Evolutionary conservation across 92 coral and sea anemone species (phyloP), one percentile per base, ranked within the genome.

Genomic region (Pocillopora meandrina): DNA sequence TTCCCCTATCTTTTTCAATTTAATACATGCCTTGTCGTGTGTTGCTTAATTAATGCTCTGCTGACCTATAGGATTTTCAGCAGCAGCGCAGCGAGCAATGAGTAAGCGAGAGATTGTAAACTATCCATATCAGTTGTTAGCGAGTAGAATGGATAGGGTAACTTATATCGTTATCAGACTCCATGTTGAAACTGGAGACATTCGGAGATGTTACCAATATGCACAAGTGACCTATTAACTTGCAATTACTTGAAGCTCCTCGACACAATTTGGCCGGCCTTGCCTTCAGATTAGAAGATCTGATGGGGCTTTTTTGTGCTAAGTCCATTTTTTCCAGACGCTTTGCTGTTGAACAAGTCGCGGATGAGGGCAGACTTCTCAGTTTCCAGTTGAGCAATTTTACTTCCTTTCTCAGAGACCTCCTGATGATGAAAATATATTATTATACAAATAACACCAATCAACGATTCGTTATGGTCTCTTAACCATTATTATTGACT

Each of bases 321-420:
- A 20, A 73, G 19, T 34, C 86, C 86, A 83, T 83, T 83, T 56
- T 83, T 83, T 35, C 86, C 86, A 18, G 93, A n/a, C 10, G 95
- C 85, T 84, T 95, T 95, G 74, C 76, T 85, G 33, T 89, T 91
- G 84, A 95, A 95, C 82, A 95, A 79, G 68, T 95, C 96, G 75
- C 94, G 92, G 67, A 95, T 95, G n/a, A 95, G 89, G 14, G 91
- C 95, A 49, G 97, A 87, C 79, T 95, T 95, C 67, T 95, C 98
- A 64, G 33, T 93, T 83, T 93, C 97, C 42, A 95, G 90, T 74
- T 95, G 97, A 19, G 92, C 74, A 49, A 95, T 95, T 80, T 82
- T 89, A 70, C 74, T 72, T 34, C 75, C 89, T 82, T 90, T 94
- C 58, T 90, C 89, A 20, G 70, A 66, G 9, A 94, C 81, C 77